These are phyloP conservation scores for Chionis minor DNA, from an alignment of 2,113 vertebrate species.

Conservation along the genomic window DNA sequence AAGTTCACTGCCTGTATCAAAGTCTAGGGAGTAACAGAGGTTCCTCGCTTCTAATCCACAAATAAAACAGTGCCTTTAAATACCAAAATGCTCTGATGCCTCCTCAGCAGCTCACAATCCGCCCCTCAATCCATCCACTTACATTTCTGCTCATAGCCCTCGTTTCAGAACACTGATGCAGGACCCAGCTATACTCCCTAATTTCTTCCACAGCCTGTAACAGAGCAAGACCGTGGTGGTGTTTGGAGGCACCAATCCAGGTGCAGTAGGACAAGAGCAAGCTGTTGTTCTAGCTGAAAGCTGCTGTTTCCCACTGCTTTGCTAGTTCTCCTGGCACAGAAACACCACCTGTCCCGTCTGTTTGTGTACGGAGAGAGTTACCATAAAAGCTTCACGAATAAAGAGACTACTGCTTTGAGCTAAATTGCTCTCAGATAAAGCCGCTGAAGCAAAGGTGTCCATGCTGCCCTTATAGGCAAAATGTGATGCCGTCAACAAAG, in stretches of 20 bases:
- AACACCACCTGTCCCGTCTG: background rate
- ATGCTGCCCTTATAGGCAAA: background rate
- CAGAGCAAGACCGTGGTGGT: background rate
- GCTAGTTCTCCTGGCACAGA: background rate
- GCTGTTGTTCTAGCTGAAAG: background rate
- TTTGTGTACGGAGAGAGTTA: background rate
- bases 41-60: background rate
- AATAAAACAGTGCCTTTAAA: background rate
- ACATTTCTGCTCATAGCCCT: background rate
- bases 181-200: background rate
- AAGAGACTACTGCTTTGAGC: background rate
- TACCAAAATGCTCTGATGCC: background rate
- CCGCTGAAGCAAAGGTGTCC: background rate
- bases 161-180: background rate
- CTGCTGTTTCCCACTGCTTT: background rate
- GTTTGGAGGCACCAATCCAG: background rate
- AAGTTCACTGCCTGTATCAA: background rate
- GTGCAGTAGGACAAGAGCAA: background rate
- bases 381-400: background rate
- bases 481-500: background rate
- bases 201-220: background rate
- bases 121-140: background rate
- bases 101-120: background rate
- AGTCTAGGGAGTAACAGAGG: background rate
- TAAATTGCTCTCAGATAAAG: background rate